Conservation (phyloP, 1,140 invertebrate genomes). For the Homalodisca vitripennis region DNA sequence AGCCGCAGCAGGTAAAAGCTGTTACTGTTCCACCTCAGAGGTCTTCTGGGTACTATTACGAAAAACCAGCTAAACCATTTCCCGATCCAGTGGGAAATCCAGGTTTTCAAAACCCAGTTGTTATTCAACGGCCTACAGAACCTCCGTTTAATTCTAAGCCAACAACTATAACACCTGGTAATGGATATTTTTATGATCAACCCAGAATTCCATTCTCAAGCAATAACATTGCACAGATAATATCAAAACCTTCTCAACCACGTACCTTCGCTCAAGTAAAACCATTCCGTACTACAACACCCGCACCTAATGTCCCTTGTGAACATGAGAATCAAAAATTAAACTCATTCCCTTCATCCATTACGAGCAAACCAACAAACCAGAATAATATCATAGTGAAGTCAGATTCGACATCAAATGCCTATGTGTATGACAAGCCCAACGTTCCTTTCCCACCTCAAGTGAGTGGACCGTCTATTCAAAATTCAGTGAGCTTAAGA, state of each 20-base stretch:
- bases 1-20: constrained; percentile 6
- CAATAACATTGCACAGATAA: constrained; percentile 15
- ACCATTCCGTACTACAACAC: background rate
- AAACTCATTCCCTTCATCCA: too few relatives aligned
- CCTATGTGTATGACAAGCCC: constrained; percentile 13
- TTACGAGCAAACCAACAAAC: background rate
- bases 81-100: background rate
- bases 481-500: background rate
- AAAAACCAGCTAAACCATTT: constrained; percentile 9
- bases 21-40: background rate
- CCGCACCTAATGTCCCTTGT: background rate
- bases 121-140: background rate
- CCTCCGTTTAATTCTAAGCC: background rate
- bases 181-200: constrained; percentile 1
- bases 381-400: background rate
- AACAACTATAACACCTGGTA: background rate
- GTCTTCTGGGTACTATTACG: background rate
- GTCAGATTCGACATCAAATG: background rate
- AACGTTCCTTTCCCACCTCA: background rate
- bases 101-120: background rate
- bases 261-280: too few relatives aligned
- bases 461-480: background rate
- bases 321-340: background rate
- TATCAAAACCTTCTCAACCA: background rate
- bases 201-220: constrained; percentile 6